Conservation (phyloP, 64 coral and sea anemone species). For the Actinia tenebrosa region DNA sequence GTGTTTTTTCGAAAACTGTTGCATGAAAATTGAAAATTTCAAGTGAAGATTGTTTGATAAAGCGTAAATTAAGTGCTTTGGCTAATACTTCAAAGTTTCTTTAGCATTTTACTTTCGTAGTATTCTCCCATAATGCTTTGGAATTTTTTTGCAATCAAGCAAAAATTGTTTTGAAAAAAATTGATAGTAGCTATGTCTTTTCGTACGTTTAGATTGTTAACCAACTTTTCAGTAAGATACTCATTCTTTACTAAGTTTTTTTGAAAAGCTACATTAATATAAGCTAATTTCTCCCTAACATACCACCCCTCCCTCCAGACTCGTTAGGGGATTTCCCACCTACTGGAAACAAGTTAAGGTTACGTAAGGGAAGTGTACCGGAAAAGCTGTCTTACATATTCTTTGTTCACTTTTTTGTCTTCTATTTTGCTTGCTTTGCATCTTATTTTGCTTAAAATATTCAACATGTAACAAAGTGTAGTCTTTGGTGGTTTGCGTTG, state of each 20-base stretch:
- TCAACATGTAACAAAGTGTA: too few species aligned
- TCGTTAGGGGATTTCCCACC: neutral
- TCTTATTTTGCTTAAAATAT: too few species aligned
- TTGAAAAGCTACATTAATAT: neutral
- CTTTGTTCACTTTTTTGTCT: too few species aligned
- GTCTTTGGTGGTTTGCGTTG: too few species aligned
- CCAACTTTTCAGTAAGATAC: neutral
- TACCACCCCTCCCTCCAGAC: neutral
- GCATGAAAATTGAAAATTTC: neutral
- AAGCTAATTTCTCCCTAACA: neutral
- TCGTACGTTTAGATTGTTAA: neutral
- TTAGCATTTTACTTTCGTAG: neutral
- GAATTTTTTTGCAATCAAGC: neutral
- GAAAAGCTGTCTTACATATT: too few species aligned
- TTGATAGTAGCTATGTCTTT: neutral
- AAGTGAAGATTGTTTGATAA: neutral
- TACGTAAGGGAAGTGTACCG: too few species aligned
- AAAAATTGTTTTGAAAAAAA: neutral
- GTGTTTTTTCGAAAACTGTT: conserved; percentile 35
- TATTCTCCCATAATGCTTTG: neutral
- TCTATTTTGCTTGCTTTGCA: too few species aligned
- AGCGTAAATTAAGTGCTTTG: neutral
- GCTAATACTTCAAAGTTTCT: neutral
- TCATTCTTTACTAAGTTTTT: neutral
- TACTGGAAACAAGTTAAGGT: neutral